Conservation (phyloP, 2,797 vertebrate genomes). For the Chanos chanos region DNA sequence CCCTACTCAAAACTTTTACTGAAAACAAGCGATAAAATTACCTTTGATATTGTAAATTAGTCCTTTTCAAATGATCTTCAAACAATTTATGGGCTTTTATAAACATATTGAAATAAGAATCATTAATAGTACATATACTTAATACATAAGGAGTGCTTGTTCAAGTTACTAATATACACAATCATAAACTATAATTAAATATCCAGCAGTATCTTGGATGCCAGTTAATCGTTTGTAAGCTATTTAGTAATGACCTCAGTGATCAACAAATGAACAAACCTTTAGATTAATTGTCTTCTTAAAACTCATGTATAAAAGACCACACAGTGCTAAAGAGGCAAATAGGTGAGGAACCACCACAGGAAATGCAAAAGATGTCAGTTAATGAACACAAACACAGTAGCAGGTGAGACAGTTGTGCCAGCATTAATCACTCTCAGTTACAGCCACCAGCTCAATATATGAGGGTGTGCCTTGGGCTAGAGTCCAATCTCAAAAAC, state of each 20-base stretch:
- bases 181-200: neutral
- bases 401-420: no score
- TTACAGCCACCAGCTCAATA: conserved; percentile 25
- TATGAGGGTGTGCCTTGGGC: conserved; percentile 4
- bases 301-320: no score
- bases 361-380: no score
- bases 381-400: no score
- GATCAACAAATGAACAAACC: no score
- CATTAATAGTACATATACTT: no score
- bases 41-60: conserved; percentile 16
- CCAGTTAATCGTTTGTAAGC: no score
- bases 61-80: neutral
- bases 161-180: neutral
- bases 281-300: no score
- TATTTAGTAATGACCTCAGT: no score
- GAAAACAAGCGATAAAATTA: conserved; percentile 15
- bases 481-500: conserved; percentile 27
- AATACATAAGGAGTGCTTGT: neutral
- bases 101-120: neutral
- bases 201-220: no score
- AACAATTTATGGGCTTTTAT: neutral
- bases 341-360: no score
- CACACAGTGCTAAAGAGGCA: no score
- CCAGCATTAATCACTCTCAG: conserved; percentile 32
- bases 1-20: neutral